phyloP scores from a whole-genome alignment of 2,888 invertebrate genomes.

The Drosophila diplacantha region DNA sequence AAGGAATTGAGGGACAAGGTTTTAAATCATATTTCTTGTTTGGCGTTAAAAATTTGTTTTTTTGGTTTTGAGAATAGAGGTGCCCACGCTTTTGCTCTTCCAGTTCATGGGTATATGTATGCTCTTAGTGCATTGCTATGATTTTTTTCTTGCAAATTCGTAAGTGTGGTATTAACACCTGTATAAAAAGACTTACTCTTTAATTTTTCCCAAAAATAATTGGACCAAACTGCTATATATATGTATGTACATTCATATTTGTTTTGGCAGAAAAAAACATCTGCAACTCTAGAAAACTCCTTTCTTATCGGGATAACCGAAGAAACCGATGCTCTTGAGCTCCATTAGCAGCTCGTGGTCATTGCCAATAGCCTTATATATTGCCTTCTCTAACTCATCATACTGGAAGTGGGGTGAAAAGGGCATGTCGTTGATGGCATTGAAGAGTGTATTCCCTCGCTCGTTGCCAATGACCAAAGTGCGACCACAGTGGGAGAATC shows the following conservation, averaged over 20 bases:
- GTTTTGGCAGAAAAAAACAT: constrained; percentile 5
- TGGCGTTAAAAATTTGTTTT: no score
- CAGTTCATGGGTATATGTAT: no score
- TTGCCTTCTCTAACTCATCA: constrained; percentile 82
- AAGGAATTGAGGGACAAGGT: no score
- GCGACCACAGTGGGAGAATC: constrained; percentile 83
- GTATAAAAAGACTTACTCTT: no score
- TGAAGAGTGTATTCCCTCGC: constrained; percentile 83
- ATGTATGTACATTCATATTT: not conserved
- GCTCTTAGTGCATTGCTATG: no score
- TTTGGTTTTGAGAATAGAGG: no score
- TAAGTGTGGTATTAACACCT: no score
- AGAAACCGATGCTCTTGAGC: constrained; percentile 80
- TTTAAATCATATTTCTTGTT: no score
- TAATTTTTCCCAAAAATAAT: no score
- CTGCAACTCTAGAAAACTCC: constrained; percentile 4
- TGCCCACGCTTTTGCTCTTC: no score
- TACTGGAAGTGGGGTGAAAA: constrained; percentile 84
- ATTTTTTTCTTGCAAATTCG: no score
- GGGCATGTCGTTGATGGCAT: constrained; percentile 86
- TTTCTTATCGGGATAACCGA: constrained; percentile 67
- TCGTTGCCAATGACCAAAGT: constrained; percentile 85
- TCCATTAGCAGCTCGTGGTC: constrained; percentile 82
- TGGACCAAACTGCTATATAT: not conserved
- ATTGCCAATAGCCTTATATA: constrained; percentile 82